phyloP scores from a whole-genome alignment of 2,888 invertebrate genomes.

The Andricus curvator region DNA sequence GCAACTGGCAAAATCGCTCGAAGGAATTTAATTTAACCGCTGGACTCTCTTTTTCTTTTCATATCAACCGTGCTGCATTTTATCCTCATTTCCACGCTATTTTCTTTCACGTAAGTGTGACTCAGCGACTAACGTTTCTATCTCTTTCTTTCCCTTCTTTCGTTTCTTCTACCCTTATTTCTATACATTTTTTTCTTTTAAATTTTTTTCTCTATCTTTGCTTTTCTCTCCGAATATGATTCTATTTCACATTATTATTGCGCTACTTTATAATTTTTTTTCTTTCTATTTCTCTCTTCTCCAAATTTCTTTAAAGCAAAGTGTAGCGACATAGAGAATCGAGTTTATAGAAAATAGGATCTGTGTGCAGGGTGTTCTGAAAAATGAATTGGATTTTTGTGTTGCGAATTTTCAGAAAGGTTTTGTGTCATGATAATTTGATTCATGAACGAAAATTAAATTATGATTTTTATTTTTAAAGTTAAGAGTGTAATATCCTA shows the following conservation, averaged over 20 bases:
- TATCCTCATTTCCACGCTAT: slow-evolving; percentile 77
- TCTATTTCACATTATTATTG: slow-evolving; percentile 49
- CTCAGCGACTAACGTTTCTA: slow-evolving; percentile 66
- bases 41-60: slow-evolving; percentile 73
- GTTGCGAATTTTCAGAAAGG: neutral
- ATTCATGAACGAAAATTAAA: no score
- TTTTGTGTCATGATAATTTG: neutral
- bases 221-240: slow-evolving; percentile 48
- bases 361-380: slow-evolving; percentile 48
- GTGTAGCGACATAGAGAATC: slow-evolving; percentile 57
- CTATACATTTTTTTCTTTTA: slow-evolving; percentile 45
- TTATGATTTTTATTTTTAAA: no score
- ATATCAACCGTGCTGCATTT: slow-evolving; percentile 76
- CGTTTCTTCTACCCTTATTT: slow-evolving; percentile 47
- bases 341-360: slow-evolving; percentile 57
- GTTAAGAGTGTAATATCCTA: neutral
- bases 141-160: slow-evolving; percentile 52
- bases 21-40: slow-evolving; percentile 70
- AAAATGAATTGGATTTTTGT: slow-evolving; percentile 3
- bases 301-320: slow-evolving; percentile 49
- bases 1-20: slow-evolving; percentile 48
- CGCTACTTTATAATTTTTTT: slow-evolving; percentile 48
- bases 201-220: slow-evolving; percentile 47
- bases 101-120: slow-evolving; percentile 77
- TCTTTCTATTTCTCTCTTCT: slow-evolving; percentile 50